Conservation (phyloP, 2,113 vertebrate species). For the pig (Sus scrofa) region T2T-Sscrofa CM000815.6:107189501-107190000, state of each 20-base stretch:
- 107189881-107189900: no score
- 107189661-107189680: neutral
- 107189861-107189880: no score
- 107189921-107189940: neutral
- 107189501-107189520: fast-evolving
- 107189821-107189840: no score
- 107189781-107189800: no score
- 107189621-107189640: neutral
- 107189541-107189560: fast-evolving
- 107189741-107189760: no score
- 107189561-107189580: neutral
- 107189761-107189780: no score
- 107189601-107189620: neutral
- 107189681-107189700: no score
- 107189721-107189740: no score
- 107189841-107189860: no score
- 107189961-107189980: slow-evolving; percentile 11
- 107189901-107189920: no score
- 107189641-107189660: neutral
- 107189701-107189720: no score
- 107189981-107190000: neutral
- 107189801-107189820: no score
- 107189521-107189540: neutral
- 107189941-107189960: neutral
- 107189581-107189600: neutral